Evolutionary conservation across 2,113 vertebrate species (phyloP).

Genomic region (Onychorhynchus coronatus): DNA sequence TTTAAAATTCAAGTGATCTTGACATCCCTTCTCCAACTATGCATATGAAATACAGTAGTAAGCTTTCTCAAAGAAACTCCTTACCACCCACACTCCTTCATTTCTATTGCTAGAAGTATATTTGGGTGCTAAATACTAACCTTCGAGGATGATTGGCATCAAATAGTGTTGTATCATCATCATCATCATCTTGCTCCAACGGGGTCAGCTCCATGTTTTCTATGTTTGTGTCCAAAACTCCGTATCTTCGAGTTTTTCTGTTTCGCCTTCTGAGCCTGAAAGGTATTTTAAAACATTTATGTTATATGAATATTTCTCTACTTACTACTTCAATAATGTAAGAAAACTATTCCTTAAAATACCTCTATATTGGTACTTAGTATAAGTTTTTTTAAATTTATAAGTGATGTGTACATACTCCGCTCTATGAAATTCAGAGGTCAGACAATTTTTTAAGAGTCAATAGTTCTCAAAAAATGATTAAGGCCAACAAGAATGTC

Average conservation of each 20-base stretch:
- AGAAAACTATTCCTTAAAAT: not conserved
- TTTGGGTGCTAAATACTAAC: constrained; percentile 43
- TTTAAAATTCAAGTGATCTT: constrained; percentile 44
- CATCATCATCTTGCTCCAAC: constrained; percentile 80
- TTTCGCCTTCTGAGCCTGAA: constrained; percentile 76
- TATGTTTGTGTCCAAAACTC: constrained; percentile 80
- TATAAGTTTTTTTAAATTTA: not conserved
- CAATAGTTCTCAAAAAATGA: not conserved
- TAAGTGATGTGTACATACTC: not conserved
- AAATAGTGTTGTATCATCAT: constrained; percentile 79
- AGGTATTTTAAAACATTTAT: not conserved
- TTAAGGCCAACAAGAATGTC: not conserved
- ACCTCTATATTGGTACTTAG: not conserved
- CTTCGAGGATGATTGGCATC: constrained; percentile 78
- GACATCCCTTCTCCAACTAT: constrained; percentile 33
- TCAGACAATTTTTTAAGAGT: not conserved
- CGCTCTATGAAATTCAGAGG: not conserved
- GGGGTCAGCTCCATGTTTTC: constrained; percentile 82
- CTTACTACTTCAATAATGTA: not conserved
- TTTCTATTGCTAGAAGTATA: not conserved
- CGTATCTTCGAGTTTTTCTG: constrained; percentile 77
- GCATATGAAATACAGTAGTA: constrained; percentile 21
- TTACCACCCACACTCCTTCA: not conserved
- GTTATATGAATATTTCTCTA: not conserved
- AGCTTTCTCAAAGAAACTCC: constrained; percentile 8